phyloP scores from a whole-genome alignment of 2,113 vertebrate genomes.

The Saguinus midas region DNA sequence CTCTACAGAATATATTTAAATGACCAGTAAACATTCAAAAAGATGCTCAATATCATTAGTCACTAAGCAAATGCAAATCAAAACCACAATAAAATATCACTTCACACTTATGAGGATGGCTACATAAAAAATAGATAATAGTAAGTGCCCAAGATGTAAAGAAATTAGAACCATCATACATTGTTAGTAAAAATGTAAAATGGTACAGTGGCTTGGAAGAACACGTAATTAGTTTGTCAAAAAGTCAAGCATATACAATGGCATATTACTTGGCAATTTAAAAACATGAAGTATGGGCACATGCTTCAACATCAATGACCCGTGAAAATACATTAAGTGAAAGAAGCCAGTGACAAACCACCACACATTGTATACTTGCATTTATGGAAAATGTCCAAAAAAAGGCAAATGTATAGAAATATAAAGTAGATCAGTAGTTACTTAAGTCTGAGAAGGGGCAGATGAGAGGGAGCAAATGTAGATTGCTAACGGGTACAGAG shows the following conservation, averaged over 20 bases:
- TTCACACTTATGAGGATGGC: neutral
- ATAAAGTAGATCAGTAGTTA: neutral
- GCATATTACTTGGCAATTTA: conserved; percentile 11
- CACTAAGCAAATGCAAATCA: neutral
- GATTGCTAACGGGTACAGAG: neutral
- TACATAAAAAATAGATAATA: neutral
- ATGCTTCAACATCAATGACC: neutral
- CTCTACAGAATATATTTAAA: conserved; percentile 21
- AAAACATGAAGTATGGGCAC: neutral
- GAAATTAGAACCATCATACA: neutral
- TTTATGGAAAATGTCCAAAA: neutral
- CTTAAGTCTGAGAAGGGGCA: neutral
- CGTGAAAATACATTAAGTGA: neutral
- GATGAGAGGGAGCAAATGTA: neutral
- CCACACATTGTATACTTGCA: neutral
- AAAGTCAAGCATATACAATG: neutral
- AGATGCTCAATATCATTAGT: neutral
- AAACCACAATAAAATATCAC: neutral
- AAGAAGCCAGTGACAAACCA: conserved; percentile 5
- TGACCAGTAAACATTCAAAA: neutral
- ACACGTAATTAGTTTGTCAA: neutral
- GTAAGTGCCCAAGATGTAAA: neutral
- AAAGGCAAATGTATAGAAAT: neutral
- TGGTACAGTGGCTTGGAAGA: neutral
- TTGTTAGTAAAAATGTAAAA: neutral